Percentiles rank a stretch among this genome's conserved stretches.
phyloP scores from a whole-genome alignment of 2,113 vertebrate genomes.

The Camelus dromedarius region DNA sequence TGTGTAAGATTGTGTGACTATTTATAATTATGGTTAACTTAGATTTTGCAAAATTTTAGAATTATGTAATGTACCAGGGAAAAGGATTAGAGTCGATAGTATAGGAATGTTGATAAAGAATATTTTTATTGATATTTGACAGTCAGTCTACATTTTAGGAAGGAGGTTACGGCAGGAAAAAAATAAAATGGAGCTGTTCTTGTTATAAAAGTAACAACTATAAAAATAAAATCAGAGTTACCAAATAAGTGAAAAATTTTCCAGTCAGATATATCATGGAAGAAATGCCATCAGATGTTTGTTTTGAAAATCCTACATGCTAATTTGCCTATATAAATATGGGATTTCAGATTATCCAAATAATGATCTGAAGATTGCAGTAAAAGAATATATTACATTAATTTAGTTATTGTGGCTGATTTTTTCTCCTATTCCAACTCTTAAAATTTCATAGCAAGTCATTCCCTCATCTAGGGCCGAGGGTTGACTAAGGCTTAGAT shows the following conservation, averaged over 20 bases:
- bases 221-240: neutral
- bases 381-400: neutral
- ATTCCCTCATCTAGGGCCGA: neutral
- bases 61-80: neutral
- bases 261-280: neutral
- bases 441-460: neutral
- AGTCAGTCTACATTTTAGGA: neutral
- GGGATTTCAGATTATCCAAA: neutral
- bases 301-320: neutral
- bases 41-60: neutral
- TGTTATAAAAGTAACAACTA: neutral
- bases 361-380: neutral
- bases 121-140: neutral
- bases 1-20: neutral
- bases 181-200: neutral
- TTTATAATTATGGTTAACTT: neutral
- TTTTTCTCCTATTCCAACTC: neutral
- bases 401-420: neutral
- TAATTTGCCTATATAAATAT: neutral
- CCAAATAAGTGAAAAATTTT: neutral
- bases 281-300: neutral
- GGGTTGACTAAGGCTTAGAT: neutral
- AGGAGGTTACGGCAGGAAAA: neutral
- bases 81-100: neutral
- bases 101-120: neutral